Evolutionary conservation across 2,888 invertebrate species (phyloP).

Genomic region (Athetis lepigone): DNA sequence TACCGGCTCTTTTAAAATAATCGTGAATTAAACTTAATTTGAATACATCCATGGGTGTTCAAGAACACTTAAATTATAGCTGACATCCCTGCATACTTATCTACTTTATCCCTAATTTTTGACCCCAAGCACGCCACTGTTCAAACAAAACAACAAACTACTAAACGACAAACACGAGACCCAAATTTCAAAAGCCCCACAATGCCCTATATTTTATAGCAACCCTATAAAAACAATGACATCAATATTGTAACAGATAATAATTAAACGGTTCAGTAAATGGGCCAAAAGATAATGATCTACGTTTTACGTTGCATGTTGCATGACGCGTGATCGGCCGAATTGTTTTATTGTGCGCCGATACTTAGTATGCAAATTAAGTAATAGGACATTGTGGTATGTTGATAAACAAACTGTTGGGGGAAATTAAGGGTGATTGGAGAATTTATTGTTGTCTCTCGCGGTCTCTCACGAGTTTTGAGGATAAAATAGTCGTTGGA

Average conservation of each 20-base stretch:
- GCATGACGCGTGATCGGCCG: conserved; percentile 33
- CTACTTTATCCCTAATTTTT: too few species aligned
- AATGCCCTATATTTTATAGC: conserved; percentile 16
- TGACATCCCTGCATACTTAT: too few species aligned
- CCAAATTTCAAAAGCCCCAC: not conserved
- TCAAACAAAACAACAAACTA: conserved; percentile 4
- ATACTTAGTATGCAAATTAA: conserved; percentile 40
- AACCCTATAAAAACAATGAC: conserved; percentile 11
- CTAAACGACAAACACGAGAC: conserved; percentile 1
- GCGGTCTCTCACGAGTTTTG: too few species aligned
- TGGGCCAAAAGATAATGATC: conserved; percentile 50
- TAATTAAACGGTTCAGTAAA: conserved; percentile 41
- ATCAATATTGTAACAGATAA: conserved; percentile 31
- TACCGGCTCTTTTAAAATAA: too few species aligned
- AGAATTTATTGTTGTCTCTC: not conserved
- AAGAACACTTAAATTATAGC: too few species aligned
- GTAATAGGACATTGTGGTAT: conserved; percentile 15
- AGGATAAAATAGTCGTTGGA: too few species aligned
- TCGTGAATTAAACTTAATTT: too few species aligned
- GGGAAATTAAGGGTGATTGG: not conserved
- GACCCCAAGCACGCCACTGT: too few species aligned
- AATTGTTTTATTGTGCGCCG: conserved; percentile 22
- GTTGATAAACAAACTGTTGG: conserved; percentile 6
- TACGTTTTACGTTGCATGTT: conserved; percentile 19
- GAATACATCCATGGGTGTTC: too few species aligned